Evolutionary conservation across 1,140 invertebrate genomes (phyloP), one percentile per base, ranked within the genome.

Genomic region (Druon quercuslanigerum): DNA sequence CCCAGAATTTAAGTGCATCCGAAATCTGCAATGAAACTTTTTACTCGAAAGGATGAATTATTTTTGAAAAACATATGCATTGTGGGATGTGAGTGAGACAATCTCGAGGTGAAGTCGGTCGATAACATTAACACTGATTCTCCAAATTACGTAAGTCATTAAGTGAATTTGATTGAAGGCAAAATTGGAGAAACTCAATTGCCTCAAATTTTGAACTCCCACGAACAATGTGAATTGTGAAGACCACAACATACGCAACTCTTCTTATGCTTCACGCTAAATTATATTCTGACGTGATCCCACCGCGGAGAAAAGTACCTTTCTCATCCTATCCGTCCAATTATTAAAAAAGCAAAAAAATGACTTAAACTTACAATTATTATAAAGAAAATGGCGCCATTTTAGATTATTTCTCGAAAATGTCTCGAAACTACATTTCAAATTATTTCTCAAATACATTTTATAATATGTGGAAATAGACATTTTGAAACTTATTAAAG

Each of bases 181-280:
- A n/a, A 66, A 66, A 66, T 66, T 66, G 60, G 60, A 66, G 60
- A 66, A 66, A 66, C 60, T 66, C 60, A 66, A 66, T 66, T 66
- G 60, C 60, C 60, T 66, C 40, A 33, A 66, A 66, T 66, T 66
- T 66, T 66, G 25, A 66, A 33, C 25, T 40, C 25, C 0, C 33
- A 25, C 20, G 60, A 66, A 66, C 60, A 66, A 66, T 46, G 40
- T 46, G 40, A 46, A 46, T 66, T 66, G 60, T 66, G 40, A 66
- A 66, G n/a, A 66, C 25, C 60, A 66, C 25, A 66, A 66, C 25
- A 25, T 40, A 66, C 25, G 25, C 9, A 66, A 66, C 40, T 66
- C 13, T 33, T 66, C 13, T 33, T 12, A 66, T 66, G 60, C 33
- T 46, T 66, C 25, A 66, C 33, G 60, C 25, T 66, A 66, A 66